A percentile compares a stretch with the other conserved stretches of the same genome.
Evolutionary conservation across 2,888 invertebrate genomes (phyloP).

Genomic region (Sarcophaga carnaria): DNA sequence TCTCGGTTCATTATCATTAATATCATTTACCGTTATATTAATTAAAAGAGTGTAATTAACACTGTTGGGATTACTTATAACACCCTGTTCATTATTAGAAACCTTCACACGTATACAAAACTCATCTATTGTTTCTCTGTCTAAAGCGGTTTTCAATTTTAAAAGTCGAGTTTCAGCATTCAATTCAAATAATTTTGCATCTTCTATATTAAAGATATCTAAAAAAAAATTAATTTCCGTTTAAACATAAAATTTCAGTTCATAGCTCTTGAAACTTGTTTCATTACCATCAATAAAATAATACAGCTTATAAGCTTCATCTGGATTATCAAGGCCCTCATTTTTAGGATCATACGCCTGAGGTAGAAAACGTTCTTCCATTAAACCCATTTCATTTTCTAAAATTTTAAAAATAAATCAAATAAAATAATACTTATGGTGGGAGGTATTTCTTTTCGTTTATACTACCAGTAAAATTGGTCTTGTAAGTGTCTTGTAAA

Average conservation of each 20-base stretch:
- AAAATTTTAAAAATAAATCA: conserved; percentile 22
- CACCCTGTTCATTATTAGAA: conserved; percentile 81
- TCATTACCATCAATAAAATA: conserved; percentile 82
- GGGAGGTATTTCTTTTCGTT: background rate
- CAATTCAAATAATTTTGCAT: conserved; percentile 74
- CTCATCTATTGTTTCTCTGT: conserved; percentile 81
- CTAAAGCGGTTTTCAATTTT: conserved; percentile 80
- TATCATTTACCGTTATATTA: conserved; percentile 80
- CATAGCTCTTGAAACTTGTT: background rate
- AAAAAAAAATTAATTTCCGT: background rate
- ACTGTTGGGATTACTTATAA: conserved; percentile 65
- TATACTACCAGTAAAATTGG: conserved; percentile 72
- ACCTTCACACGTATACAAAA: conserved; percentile 83
- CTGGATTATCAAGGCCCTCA: conserved; percentile 77
- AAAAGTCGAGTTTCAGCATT: conserved; percentile 80
- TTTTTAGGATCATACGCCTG: conserved; percentile 83
- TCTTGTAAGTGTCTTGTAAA: conserved; percentile 72
- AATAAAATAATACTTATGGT: background rate
- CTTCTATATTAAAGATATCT: conserved; percentile 58
- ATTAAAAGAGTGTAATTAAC: conserved; percentile 65
- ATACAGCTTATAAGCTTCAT: conserved; percentile 81
- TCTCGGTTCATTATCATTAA: conserved; percentile 84
- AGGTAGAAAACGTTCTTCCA: conserved; percentile 80
- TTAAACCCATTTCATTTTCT: conserved; percentile 76
- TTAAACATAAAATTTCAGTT: background rate